These are phyloP conservation scores for Mormyrops boulengeri DNA, from an alignment of 2,797 vertebrate genomes.

Conservation along the genomic window DNA sequence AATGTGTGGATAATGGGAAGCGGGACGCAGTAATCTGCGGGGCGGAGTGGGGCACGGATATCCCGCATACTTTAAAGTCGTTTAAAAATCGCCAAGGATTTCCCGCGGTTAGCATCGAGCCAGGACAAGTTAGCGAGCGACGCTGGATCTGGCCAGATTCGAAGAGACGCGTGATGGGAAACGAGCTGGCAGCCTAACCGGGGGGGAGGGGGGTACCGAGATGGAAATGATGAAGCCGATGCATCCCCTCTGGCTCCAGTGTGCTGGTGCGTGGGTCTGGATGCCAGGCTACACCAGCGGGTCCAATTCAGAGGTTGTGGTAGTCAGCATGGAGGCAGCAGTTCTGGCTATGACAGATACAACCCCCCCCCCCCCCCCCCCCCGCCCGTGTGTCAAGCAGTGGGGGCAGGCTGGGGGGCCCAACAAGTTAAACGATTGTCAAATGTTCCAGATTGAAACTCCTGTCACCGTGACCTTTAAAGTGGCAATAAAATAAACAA, in stretches of 20 bases:
- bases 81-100: conserved; percentile 52
- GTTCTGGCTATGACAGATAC: background rate
- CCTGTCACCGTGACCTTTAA: conserved; percentile 26
- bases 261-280: background rate
- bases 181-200: background rate
- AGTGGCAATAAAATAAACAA: conserved; percentile 34
- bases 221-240: background rate
- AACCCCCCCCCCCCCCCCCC: background rate
- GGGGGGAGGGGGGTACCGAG: background rate
- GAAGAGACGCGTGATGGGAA: background rate
- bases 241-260: background rate
- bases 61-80: conserved; percentile 39
- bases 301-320: background rate
- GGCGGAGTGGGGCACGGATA: background rate
- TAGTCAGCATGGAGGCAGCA: conserved; percentile 37
- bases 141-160: conserved; percentile 33
- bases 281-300: background rate
- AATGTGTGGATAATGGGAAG: conserved; percentile 44
- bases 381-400: background rate
- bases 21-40: conserved; percentile 41
- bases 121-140: conserved; percentile 37
- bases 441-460: conserved; percentile 24
- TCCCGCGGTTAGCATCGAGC: conserved; percentile 48
- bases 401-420: background rate
- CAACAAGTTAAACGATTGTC: conserved; percentile 24